Conservation (phyloP, 1,140 invertebrate genomes). For the Hirudo medicinalis region DNA sequence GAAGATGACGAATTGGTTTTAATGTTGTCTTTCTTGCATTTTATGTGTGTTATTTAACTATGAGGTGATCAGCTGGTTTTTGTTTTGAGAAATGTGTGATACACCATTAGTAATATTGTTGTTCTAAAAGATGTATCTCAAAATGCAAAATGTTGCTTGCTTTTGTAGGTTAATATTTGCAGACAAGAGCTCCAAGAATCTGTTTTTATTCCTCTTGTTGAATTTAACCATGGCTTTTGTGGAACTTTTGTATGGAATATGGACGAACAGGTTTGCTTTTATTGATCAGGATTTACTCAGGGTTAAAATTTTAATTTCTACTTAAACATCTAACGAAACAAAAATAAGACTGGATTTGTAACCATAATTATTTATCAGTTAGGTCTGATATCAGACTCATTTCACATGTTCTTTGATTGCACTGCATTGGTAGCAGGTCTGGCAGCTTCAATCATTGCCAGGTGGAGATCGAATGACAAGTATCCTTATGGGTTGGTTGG, state of each 20-base stretch:
- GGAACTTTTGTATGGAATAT: conserved; percentile 83
- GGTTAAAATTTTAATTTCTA: background rate
- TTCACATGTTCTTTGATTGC: conserved; percentile 99
- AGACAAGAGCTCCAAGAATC: conserved; percentile 78
- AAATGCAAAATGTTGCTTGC: conserved; percentile 18
- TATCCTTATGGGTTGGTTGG: conserved; percentile 70
- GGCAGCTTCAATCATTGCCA: conserved; percentile 65
- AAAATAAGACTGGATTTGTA: background rate
- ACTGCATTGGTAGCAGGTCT: conserved; percentile 83
- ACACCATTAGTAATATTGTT: background rate
- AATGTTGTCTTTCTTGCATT: background rate
- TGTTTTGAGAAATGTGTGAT: background rate
- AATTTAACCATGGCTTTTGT: conserved; percentile 85
- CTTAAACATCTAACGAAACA: background rate
- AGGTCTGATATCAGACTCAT: conserved; percentile 91
- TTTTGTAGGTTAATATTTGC: conserved; percentile 65
- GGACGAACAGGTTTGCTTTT: conserved; percentile 62
- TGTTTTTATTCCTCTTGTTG: conserved; percentile 82
- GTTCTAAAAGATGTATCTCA: background rate
- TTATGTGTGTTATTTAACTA: background rate
- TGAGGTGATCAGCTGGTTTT: background rate
- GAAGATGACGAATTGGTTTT: background rate
- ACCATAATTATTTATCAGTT: conserved; percentile 40
- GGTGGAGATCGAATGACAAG: conserved; percentile 81
- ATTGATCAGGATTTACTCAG: background rate